phyloP scores from a whole-genome alignment of 1,140 invertebrate species.

The Drosophila littoralis region DNA sequence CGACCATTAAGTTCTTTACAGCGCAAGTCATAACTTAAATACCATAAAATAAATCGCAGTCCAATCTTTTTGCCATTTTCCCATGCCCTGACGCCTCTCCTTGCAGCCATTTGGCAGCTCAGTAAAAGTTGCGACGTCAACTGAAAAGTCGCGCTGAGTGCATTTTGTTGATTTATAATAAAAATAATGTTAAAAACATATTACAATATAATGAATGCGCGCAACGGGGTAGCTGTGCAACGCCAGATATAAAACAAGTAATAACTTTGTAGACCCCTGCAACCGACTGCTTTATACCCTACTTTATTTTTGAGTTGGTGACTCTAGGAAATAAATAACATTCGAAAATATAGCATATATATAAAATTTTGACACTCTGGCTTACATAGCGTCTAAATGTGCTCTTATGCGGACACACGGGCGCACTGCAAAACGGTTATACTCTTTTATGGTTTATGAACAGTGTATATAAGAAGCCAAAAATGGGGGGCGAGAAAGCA shows the following conservation, averaged over 20 bases:
- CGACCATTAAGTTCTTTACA: conserved; percentile 13
- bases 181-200: conserved; percentile 80
- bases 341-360: background rate
- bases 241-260: conserved; percentile 16
- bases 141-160: conserved; percentile 64
- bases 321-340: background rate
- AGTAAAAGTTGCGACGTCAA: conserved; percentile 61
- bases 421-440: background rate
- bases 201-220: conserved; percentile 73
- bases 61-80: conserved; percentile 33
- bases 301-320: background rate
- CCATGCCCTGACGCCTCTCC: background rate
- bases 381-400: too few relatives aligned
- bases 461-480: conserved; percentile 1
- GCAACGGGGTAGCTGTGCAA: conserved; percentile 15
- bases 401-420: too few relatives aligned
- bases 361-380: too few relatives aligned
- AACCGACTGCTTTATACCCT: background rate
- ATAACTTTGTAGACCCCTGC: background rate
- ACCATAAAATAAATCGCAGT: conserved; percentile 68
- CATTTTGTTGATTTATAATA: conserved; percentile 79
- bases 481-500: conserved; percentile 19
- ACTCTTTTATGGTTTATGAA: background rate
- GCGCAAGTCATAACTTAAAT: conserved; percentile 63
- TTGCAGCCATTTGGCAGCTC: conserved; percentile 24